These are phyloP conservation scores for Centropus bengalensis DNA, from an alignment of 2,113 vertebrate species.

Conservation along the genomic window DNA sequence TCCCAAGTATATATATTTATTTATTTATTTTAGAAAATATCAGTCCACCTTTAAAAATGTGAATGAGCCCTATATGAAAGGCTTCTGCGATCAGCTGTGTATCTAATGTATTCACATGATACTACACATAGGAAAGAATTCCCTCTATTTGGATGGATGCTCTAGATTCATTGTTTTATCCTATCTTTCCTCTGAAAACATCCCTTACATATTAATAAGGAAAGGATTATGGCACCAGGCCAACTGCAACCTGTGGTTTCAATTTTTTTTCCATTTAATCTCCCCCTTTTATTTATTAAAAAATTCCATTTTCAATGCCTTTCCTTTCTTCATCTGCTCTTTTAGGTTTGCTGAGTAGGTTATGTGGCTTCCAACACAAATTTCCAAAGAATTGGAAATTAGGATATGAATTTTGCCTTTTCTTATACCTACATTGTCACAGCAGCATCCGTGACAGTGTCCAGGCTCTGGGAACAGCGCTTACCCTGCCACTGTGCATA, in stretches of 20 bases:
- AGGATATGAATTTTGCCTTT: conserved; percentile 1
- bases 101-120: not conserved
- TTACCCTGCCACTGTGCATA: not conserved
- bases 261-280: not conserved
- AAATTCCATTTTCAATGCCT: not conserved
- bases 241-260: not conserved
- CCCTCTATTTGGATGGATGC: conserved; percentile 26
- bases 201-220: conserved; percentile 25
- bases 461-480: not conserved
- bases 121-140: not conserved
- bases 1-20: not conserved
- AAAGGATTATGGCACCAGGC: not conserved
- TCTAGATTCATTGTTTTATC: conserved; percentile 43
- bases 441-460: not conserved
- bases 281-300: not conserved
- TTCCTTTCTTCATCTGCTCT: not conserved
- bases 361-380: not conserved
- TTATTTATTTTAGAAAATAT: not conserved
- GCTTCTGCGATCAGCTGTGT: not conserved
- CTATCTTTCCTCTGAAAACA: not conserved
- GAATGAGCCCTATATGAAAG: not conserved
- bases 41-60: not conserved
- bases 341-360: conserved; percentile 2
- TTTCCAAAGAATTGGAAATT: conserved; percentile 1
- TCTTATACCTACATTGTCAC: not conserved